Percentiles rank a stretch among this genome's conserved stretches.
Evolutionary conservation across 1,140 invertebrate genomes (phyloP).

Genomic region (Drosophila baimaii): DNA sequence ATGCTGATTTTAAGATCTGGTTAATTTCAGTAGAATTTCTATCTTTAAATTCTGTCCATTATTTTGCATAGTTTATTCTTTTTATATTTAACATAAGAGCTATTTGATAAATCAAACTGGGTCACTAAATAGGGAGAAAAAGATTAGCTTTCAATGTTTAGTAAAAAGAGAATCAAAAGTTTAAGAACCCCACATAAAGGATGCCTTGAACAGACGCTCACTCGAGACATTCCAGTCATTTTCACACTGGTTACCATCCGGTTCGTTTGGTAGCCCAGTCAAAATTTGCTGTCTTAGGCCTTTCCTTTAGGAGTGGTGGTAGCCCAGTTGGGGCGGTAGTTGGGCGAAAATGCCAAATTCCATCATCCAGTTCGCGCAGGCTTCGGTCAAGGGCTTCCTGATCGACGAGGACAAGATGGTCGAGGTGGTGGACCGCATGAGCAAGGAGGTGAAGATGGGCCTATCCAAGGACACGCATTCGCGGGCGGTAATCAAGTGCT

Average conservation of each 20-base stretch:
- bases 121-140: too few relatives aligned
- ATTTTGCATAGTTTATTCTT: too few relatives aligned
- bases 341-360: not conserved
- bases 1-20: too few relatives aligned
- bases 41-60: too few relatives aligned
- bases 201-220: not conserved
- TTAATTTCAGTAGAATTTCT: too few relatives aligned
- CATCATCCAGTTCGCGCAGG: slow-evolving; percentile 6
- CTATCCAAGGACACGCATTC: slow-evolving; percentile 91
- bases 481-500: slow-evolving; percentile 91
- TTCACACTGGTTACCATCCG: not conserved
- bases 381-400: slow-evolving; percentile 38
- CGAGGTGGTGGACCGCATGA: slow-evolving; percentile 90
- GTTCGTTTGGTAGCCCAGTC: not conserved
- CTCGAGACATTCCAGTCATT: not conserved
- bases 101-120: too few relatives aligned
- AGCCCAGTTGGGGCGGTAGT: not conserved
- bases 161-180: not conserved
- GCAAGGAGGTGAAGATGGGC: slow-evolving; percentile 92
- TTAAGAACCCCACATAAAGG: not conserved
- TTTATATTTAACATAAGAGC: too few relatives aligned
- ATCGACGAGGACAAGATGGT: slow-evolving; percentile 88
- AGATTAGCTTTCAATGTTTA: too few relatives aligned
- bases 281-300: slow-evolving; percentile 1
- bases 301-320: not conserved